Evolutionary conservation across 2,888 invertebrate species (phyloP), one percentile per base, ranked within the genome.

Genomic region (Oscheius sp.): DNA sequence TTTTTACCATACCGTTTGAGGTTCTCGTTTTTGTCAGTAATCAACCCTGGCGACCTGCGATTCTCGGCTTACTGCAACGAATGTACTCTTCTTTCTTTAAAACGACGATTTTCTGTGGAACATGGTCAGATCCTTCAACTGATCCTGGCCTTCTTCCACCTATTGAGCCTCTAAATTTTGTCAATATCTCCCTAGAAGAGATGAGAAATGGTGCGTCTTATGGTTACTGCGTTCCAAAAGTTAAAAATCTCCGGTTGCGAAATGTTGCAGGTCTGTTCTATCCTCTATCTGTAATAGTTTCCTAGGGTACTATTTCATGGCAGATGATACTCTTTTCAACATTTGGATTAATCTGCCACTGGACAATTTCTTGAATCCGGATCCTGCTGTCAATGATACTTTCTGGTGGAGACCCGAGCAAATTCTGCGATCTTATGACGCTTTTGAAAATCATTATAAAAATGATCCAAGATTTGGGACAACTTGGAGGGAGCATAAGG

Each of bases 91-190:
- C 58, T n/a, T 58, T 29, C 29, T 58, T 58, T 18, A 29, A 25
- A 27, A 2, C 58, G 1, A 23, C 27, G 1, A 29, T 58, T 23
- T 58, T 58, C 35, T 58, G 58, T 27, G 58, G 58, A n/a, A 29
- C 58, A 25, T 58, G 58, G 58, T 25, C 58, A 35, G 35, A 35
- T 35, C 5, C 18, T 16, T 63, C 43, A n/a, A 13, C 13, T 35
- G 35, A 35, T 18, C 25, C 45, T 9, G 25, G 58, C 6, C 27
- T 55, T 13, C 27, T 58, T 23, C 16, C 41, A 6, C 21, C 25
- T 9, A 66, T 66, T 52, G 29, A 66, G 27, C 66, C 66, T 16
- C 16, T 66, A 12, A 66, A 66, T 21, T 66, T 29, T n/a, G 27
- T 66, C 2, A 66, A 66, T 27, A 29, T 66, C 29, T n/a, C 52